phyloP scores from a whole-genome alignment of 2,113 vertebrate genomes.

The Arizona elegans region DNA sequence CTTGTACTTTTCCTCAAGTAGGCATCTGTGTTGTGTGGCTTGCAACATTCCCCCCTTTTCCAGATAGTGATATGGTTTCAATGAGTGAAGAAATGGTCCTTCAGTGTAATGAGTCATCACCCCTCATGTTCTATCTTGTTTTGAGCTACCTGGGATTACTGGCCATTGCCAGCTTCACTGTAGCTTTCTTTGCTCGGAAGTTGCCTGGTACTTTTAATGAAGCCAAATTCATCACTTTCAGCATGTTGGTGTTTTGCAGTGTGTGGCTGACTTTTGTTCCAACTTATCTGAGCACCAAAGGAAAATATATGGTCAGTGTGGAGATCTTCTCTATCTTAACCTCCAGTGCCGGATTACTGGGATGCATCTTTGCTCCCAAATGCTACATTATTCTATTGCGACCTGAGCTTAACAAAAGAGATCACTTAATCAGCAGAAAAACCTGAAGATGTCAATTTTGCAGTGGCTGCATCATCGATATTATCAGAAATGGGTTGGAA shows the following conservation, averaged over 20 bases:
- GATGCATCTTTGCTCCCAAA: neutral
- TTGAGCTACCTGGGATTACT: neutral
- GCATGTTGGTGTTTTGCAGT: neutral
- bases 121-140: neutral
- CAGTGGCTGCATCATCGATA: neutral
- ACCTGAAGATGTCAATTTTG: neutral
- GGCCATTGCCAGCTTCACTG: neutral
- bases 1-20: too few species aligned
- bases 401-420: neutral
- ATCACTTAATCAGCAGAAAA: neutral
- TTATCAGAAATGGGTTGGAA: neutral
- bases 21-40: neutral
- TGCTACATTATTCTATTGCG: neutral
- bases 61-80: neutral
- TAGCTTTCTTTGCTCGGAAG: neutral
- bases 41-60: neutral
- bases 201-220: neutral
- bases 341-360: neutral
- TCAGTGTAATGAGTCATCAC: neutral
- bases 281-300: neutral
- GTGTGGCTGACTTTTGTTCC: neutral
- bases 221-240: neutral
- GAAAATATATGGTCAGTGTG: neutral
- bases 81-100: neutral
- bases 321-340: neutral